Evolutionary conservation across 2,888 invertebrate genomes (phyloP), one percentile per base, ranked within the genome.

Genomic region (Drosophila kokeensis): DNA sequence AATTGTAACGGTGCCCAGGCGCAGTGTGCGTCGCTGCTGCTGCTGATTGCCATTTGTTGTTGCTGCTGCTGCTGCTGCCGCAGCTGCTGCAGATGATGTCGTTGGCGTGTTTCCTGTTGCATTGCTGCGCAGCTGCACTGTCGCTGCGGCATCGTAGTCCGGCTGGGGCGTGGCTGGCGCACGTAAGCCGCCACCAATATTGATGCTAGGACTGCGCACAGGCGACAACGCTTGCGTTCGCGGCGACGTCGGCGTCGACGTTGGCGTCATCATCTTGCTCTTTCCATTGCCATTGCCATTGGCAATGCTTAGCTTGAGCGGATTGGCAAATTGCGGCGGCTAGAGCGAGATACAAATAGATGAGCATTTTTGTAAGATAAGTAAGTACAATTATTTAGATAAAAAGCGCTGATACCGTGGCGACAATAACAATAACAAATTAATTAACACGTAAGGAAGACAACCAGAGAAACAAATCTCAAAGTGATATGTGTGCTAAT

Each of bases 1-100:
- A 67, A 96, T 96, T 4, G 95, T 96, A 8, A 96, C 95, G 0
- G 96, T 95, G n/a, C 96, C 95, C 74, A 95, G 75, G 92, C 95
- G 57, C 93, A 94, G 61, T 93, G 94, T 91, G 93, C 94, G 76
- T 94, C 94, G 91, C 36, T 83, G 82, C 30, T 73, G 70, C 21
- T 54, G 74, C 36, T 59, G 79, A 32, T 18, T 78, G 32, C 55
- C 52, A 36, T 36, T 73, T 29, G 76, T 38, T 69, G 60, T 36
- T 75, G 73, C 32, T 52, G 62, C 5, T 75, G 73, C 32, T 52
- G 62, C 5, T 48, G 73, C 48, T 70, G 73, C 30, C 49, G 69
- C 18, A 45, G 45, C 52, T 70, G 73, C 30, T 59, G 69, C 18
- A 45, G 45, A 45, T 45, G 53, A 11, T 64, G 53, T 38, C 29